Evolutionary conservation across 2,888 invertebrate genomes (phyloP), one percentile per base, ranked within the genome.

Genomic region (Thera britannica): DNA sequence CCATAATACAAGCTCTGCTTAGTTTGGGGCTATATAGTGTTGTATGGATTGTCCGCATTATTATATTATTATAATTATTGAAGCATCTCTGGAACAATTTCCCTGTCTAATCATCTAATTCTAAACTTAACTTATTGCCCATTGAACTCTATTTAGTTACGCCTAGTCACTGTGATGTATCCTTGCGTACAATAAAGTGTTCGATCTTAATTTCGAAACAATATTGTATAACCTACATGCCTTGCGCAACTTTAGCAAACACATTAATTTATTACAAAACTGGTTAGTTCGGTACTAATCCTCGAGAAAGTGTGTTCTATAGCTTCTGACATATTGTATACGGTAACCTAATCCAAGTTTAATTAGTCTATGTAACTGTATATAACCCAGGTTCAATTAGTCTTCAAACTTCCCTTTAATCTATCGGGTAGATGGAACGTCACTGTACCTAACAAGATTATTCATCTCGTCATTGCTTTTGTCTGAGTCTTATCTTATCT

Each of bases 191-290:
- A 23, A 23, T 23, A 23, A 23, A 23, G 0, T 23, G 23, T 23
- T 23, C 23, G 23, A 23, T 23, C 23, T 23, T 23, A 23, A 23
- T 23, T 23, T 23, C 23, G 46, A 46, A 66, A 67, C 62, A 67
- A 58, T 67, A 66, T 61, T 61, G 60, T 60, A 66, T 34, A 62
- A 56, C 49, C 62, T 54, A 67, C 59, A 58, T 52, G 64, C 36
- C 59, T 23, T 34, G 52, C 46, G 34, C 46, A 65, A 70, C 61
- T 72, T 72, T 36, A 56, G 63, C 51, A 66, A 46, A 68, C 63
- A 71, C 60, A 63, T 62, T 52, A 68, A 71, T 68, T 68, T 68
- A 71, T 71, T 55, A 61, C 58, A 36, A 63, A 66, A 63, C 68
- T 71, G 59, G 52, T 67, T 51, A 58, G 67, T 59, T 67, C 35